These are phyloP conservation scores for Drosophila koepferae DNA, from an alignment of 2,888 invertebrate species.

Conservation along the genomic window DNA sequence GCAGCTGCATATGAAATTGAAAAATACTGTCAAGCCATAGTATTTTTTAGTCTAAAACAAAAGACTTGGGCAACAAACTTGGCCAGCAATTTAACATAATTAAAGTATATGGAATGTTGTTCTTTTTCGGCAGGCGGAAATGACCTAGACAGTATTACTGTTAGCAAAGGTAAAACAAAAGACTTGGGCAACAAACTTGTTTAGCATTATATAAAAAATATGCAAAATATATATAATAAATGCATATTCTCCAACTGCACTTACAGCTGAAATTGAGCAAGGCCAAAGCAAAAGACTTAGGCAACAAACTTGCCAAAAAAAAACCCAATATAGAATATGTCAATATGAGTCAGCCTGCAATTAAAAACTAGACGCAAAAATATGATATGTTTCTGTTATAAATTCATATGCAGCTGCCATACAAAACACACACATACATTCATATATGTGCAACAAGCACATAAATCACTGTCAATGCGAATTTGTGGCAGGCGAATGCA, in stretches of 20 bases:
- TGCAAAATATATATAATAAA: neutral
- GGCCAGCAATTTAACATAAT: neutral
- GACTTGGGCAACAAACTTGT: slow-evolving; percentile 40
- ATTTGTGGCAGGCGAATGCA: slow-evolving; percentile 75
- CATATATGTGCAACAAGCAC: slow-evolving; percentile 52
- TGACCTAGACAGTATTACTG: neutral
- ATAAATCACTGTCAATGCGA: slow-evolving; percentile 77
- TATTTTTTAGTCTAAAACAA: slow-evolving; percentile 14
- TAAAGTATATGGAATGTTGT: neutral
- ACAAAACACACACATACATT: neutral
- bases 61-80: slow-evolving; percentile 38
- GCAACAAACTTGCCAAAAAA: slow-evolving; percentile 33
- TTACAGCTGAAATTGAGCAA: neutral
- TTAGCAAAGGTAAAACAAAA: slow-evolving; percentile 15
- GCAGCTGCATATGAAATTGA: no score
- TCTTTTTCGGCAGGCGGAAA: neutral
- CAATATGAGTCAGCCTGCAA: slow-evolving; percentile 54
- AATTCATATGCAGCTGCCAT: slow-evolving; percentile 65
- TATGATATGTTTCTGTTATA: slow-evolving; percentile 69
- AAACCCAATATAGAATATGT: neutral
- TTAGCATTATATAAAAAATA: neutral
- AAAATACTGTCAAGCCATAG: no score
- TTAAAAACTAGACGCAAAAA: slow-evolving; percentile 51
- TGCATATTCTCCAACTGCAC: neutral
- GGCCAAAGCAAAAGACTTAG: slow-evolving; percentile 35